Evolutionary conservation across 2,113 vertebrate species (phyloP).

Genomic region (Chinchilla lanigera): DNA sequence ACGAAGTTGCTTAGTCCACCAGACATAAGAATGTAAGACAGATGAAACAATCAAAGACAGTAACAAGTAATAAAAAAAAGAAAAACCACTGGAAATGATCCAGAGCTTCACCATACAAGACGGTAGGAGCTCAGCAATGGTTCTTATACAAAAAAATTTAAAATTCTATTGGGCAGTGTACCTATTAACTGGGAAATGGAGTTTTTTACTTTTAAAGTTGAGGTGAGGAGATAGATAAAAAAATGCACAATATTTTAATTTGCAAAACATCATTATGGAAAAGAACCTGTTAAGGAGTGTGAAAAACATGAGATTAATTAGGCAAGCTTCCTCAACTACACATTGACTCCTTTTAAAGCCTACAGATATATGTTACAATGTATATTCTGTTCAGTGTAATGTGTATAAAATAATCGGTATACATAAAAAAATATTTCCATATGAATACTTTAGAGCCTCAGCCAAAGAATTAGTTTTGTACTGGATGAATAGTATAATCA

Average conservation of each 20-base stretch:
- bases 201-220: neutral
- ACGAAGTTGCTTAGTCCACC: too few species aligned
- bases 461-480: conserved; percentile 53
- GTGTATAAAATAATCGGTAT: conserved; percentile 15
- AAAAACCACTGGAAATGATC: too few species aligned
- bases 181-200: neutral
- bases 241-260: neutral
- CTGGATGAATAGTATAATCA: neutral
- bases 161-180: neutral
- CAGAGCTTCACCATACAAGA: too few species aligned
- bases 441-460: neutral
- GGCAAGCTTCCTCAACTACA: conserved; percentile 1
- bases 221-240: neutral
- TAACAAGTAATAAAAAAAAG: too few species aligned
- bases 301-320: conserved; percentile 28
- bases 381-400: neutral
- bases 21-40: too few species aligned
- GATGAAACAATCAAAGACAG: too few species aligned
- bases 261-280: neutral
- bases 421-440: conserved; percentile 47
- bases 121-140: too few species aligned
- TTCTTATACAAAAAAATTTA: neutral
- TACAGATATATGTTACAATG: neutral
- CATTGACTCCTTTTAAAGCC: neutral
- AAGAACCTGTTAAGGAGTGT: neutral